Percentiles rank a stretch among this genome's conserved stretches.
phyloP scores from a whole-genome alignment of 2,888 invertebrate species.

The Sycophila texana region DNA sequence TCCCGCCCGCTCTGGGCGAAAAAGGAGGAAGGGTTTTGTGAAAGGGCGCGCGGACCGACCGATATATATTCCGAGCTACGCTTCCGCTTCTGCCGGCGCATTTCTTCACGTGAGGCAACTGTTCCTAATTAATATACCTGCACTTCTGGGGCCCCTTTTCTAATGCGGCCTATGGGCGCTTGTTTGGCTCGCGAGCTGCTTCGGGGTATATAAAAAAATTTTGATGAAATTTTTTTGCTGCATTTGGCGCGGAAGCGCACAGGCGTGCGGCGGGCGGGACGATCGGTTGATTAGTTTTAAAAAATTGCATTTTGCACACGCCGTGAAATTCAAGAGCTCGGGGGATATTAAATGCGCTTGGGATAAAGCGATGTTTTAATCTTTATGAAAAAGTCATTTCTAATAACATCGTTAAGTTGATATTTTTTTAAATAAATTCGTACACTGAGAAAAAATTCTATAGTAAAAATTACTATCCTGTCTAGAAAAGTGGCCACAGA shows the following conservation, averaged over 20 bases:
- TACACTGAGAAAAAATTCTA: too few relatives aligned
- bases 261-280: not conserved
- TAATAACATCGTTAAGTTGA: too few relatives aligned
- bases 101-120: constrained; percentile 55
- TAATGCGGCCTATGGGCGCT: constrained; percentile 9
- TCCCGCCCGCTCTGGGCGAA: constrained; percentile 70
- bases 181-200: not conserved
- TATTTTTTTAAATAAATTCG: too few relatives aligned
- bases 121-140: constrained; percentile 56
- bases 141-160: constrained; percentile 6
- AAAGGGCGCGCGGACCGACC: constrained; percentile 58
- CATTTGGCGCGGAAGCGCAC: not conserved
- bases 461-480: too few relatives aligned
- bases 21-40: constrained; percentile 64
- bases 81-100: constrained; percentile 37
- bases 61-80: constrained; percentile 52
- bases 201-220: constrained; percentile 1
- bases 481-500: too few relatives aligned
- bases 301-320: too few relatives aligned
- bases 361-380: too few relatives aligned
- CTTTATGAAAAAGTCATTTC: too few relatives aligned
- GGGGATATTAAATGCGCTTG: too few relatives aligned
- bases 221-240: constrained; percentile 37
- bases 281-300: not conserved
- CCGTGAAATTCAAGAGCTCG: too few relatives aligned